Conservation (phyloP, 92 coral and sea anemone species). For the Phenganax subtilis region DNA sequence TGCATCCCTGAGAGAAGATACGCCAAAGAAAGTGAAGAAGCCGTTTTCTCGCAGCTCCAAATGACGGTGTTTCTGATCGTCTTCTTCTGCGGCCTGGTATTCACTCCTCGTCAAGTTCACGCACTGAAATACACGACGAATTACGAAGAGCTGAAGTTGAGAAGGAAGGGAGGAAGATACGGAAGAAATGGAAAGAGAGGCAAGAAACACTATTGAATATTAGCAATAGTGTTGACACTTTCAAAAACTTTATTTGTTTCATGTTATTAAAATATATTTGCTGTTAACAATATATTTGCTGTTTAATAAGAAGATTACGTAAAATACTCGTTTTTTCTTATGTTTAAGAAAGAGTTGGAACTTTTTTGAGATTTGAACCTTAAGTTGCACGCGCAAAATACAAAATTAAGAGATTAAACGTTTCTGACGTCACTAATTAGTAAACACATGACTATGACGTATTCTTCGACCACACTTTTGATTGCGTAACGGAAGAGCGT, state of each 20-base stretch:
- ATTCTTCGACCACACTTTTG: too few species aligned
- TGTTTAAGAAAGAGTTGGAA: too few species aligned
- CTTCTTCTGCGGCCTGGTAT: slow-evolving; percentile 10
- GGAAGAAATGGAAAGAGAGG: neutral
- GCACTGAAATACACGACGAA: neutral
- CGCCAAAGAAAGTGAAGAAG: neutral
- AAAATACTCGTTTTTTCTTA: too few species aligned
- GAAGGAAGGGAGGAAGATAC: neutral
- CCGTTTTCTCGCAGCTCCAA: neutral
- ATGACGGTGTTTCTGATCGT: neutral
- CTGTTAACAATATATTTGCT: neutral
- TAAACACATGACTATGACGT: too few species aligned
- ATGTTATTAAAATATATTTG: neutral
- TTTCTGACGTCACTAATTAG: too few species aligned
- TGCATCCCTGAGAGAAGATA: neutral
- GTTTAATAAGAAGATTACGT: too few species aligned
- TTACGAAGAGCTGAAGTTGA: neutral
- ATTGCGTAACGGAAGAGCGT: too few species aligned
- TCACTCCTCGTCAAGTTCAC: neutral
- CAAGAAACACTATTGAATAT: neutral
- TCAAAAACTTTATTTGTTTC: neutral
- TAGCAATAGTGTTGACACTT: too few species aligned
- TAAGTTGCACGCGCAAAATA: too few species aligned
- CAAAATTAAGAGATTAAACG: too few species aligned
- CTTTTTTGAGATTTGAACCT: too few species aligned